Conservation (phyloP, 2,797 vertebrate genomes). For the Ctenopoma multispine region DNA sequence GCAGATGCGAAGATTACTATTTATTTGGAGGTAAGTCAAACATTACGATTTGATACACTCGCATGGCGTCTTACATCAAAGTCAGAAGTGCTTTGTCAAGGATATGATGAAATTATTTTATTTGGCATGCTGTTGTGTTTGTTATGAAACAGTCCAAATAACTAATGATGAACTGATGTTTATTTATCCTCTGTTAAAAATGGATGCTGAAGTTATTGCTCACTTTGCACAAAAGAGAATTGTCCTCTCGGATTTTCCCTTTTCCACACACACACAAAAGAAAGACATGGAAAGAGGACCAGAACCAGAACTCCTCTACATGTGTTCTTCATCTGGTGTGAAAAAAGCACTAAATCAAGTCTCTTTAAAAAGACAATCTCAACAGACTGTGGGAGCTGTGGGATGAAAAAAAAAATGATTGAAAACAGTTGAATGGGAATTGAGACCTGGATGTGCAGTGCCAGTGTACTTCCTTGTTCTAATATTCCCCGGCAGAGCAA, state of each 20-base stretch:
- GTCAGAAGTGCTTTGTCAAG: slow-evolving; percentile 4
- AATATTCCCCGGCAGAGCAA: slow-evolving; percentile 27
- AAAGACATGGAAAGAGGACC: slow-evolving; percentile 35
- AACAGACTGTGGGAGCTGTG: slow-evolving; percentile 29
- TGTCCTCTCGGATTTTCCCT: slow-evolving; percentile 34
- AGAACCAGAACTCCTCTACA: slow-evolving; percentile 64
- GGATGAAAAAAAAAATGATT: slow-evolving; percentile 20
- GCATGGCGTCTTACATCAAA: slow-evolving; percentile 17
- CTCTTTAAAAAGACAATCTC: slow-evolving; percentile 37
- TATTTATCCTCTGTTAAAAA: slow-evolving; percentile 33
- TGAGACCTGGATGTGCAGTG: slow-evolving; percentile 21
- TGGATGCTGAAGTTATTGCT: background rate
- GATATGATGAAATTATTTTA: slow-evolving; percentile 1
- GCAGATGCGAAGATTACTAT: background rate
- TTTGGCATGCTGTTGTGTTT: slow-evolving; percentile 7
- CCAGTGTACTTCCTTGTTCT: slow-evolving; percentile 36
- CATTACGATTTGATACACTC: background rate
- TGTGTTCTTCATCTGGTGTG: slow-evolving; percentile 81
- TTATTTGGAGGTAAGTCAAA: slow-evolving; percentile 3
- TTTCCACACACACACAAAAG: slow-evolving; percentile 36
- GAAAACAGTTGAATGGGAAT: slow-evolving; percentile 42
- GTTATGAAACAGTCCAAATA: slow-evolving; percentile 24
- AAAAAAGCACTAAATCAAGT: slow-evolving; percentile 64
- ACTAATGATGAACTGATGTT: slow-evolving; percentile 28
- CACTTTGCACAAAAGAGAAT: slow-evolving; percentile 44